These are phyloP conservation scores for Ibidorhyncha struthersii DNA, from an alignment of 2,113 vertebrate genomes.

Conservation along the genomic window DNA sequence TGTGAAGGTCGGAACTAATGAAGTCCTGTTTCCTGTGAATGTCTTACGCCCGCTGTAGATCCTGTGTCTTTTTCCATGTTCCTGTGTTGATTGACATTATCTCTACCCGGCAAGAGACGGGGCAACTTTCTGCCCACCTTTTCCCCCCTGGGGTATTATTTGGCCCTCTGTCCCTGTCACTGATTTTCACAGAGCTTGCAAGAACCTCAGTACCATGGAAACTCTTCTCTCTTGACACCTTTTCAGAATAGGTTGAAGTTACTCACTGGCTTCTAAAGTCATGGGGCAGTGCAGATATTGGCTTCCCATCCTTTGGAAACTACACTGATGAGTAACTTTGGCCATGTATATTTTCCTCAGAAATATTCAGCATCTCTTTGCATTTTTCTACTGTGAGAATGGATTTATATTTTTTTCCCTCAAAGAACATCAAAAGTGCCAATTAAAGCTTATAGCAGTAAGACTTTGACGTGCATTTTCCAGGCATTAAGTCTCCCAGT, in stretches of 20 bases:
- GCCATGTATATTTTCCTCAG: neutral
- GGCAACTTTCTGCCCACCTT: neutral
- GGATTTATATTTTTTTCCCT: neutral
- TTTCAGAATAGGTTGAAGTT: neutral
- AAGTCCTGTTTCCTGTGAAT: neutral
- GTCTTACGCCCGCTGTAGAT: neutral
- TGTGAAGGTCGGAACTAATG: rapidly evolving
- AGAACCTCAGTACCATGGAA: neutral
- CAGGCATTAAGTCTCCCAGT: neutral
- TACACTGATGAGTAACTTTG: neutral
- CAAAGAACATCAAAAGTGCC: neutral
- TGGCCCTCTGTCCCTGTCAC: neutral
- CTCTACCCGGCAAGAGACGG: neutral
- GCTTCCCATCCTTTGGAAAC: neutral
- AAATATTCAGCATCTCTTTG: neutral
- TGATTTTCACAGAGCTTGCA: neutral
- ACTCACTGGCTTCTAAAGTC: neutral
- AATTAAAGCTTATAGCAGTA: neutral
- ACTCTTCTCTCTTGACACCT: neutral
- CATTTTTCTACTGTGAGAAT: neutral
- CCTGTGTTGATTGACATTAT: neutral
- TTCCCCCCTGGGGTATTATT: neutral
- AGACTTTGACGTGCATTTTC: neutral
- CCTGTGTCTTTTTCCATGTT: neutral
- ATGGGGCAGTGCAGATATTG: rapidly evolving